Conservation (phyloP, 2,888 invertebrate genomes). For the Isotomurus palustris region DNA sequence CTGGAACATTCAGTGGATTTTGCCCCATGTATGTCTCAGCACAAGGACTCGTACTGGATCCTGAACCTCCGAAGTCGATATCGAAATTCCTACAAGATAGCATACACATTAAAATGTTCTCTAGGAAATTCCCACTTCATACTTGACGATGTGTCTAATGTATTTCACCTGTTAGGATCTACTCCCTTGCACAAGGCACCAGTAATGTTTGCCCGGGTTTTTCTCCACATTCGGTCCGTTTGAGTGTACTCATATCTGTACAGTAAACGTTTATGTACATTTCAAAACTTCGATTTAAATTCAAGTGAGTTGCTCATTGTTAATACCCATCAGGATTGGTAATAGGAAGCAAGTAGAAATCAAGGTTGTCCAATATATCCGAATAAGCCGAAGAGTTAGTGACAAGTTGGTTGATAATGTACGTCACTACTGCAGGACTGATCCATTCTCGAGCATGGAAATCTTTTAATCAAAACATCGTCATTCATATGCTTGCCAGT, state of each 20-base stretch:
- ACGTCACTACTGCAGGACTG: conserved; percentile 67
- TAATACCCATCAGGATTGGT: conserved; percentile 71
- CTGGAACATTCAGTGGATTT: conserved; percentile 69
- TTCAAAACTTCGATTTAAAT: too few species aligned
- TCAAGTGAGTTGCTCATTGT: too few species aligned
- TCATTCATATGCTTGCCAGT: background rate
- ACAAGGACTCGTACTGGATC: conserved; percentile 66
- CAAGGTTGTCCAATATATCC: conserved; percentile 59
- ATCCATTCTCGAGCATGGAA: conserved; percentile 74
- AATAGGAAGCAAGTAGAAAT: conserved; percentile 73
- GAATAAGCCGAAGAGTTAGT: conserved; percentile 51
- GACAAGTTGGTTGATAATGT: conserved; percentile 63
- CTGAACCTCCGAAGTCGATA: conserved; percentile 63
- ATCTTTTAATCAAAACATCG: conserved; percentile 44
- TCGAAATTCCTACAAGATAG: conserved; percentile 75
- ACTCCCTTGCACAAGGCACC: conserved; percentile 1
- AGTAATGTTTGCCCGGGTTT: conserved; percentile 54
- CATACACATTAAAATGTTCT: too few species aligned
- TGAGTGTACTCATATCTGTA: too few species aligned
- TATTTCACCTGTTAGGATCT: conserved; percentile 8
- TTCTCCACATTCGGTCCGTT: too few species aligned
- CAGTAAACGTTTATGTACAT: too few species aligned
- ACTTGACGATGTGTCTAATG: too few species aligned
- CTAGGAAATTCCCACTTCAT: too few species aligned
- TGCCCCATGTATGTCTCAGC: conserved; percentile 69